These are phyloP conservation scores for Equus quagga DNA, from an alignment of 2,113 vertebrate genomes.

Conservation along the genomic window DNA sequence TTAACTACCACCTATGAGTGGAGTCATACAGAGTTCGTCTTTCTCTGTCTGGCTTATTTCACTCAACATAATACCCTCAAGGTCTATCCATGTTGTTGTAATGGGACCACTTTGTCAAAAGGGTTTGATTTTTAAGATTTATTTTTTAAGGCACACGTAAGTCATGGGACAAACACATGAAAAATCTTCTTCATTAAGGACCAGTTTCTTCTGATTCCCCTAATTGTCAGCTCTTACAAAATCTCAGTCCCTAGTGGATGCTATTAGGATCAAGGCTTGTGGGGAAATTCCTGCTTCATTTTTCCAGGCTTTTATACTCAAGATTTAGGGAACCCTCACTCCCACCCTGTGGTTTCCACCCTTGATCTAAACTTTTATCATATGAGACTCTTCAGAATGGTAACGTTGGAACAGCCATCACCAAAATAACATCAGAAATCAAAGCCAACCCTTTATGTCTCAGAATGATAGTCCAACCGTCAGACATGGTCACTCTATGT, in stretches of 20 bases:
- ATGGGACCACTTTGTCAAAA: background rate
- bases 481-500: background rate
- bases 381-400: background rate
- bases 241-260: background rate
- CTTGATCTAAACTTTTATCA: background rate
- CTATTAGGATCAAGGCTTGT: background rate
- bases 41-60: too few species aligned
- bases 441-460: background rate
- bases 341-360: background rate
- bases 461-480: background rate
- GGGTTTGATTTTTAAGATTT: background rate
- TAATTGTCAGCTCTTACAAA: background rate
- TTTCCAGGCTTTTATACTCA: background rate
- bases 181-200: background rate
- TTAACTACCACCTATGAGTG: too few species aligned
- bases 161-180: background rate
- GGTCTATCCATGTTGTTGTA: too few species aligned
- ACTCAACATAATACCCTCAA: too few species aligned
- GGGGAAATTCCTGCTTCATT: background rate
- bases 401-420: background rate
- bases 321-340: background rate
- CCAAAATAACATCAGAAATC: constrained; percentile 5
- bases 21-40: too few species aligned
- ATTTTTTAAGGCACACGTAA: background rate
- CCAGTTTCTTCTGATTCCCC: background rate